A percentile compares a stretch with the other conserved stretches of the same genome.
Evolutionary conservation across 2,888 invertebrate species (phyloP).

Genomic region (Acanthoscelides obtectus): DNA sequence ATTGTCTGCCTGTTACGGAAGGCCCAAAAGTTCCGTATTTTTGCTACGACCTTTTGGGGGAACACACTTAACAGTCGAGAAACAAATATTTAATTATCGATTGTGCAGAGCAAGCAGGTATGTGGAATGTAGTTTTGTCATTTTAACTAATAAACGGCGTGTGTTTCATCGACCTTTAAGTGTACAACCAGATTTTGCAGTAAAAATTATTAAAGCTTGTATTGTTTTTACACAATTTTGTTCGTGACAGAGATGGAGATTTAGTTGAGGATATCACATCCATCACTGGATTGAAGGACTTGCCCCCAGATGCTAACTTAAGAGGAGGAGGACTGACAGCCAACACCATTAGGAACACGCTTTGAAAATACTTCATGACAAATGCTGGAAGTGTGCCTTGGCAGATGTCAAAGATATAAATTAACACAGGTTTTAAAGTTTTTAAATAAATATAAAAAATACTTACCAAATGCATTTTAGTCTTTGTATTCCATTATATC

Average conservation of each 20-base stretch:
- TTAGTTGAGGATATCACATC: conserved; percentile 8
- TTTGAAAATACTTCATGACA: conserved; percentile 9
- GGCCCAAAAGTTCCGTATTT: conserved; percentile 8
- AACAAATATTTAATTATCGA: conserved; percentile 16
- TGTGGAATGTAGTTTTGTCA: conserved; percentile 25
- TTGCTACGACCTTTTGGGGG: conserved; percentile 14
- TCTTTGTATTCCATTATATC: conserved; percentile 3
- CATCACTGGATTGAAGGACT: neutral
- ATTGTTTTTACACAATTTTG: conserved; percentile 18
- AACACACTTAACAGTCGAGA: conserved; percentile 9
- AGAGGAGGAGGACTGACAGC: conserved; percentile 6
- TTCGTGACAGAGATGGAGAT: conserved; percentile 15
- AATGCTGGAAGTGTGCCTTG: conserved; percentile 11
- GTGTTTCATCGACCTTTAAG: conserved; percentile 26
- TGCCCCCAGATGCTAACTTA: neutral
- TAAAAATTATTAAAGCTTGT: conserved; percentile 25
- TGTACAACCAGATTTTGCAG: conserved; percentile 17
- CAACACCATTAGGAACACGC: conserved; percentile 7
- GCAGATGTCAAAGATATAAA: conserved; percentile 7
- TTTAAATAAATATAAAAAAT: neutral
- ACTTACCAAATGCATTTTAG: conserved; percentile 6
- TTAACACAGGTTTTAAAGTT: neutral
- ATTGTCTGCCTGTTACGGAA: conserved; percentile 5
- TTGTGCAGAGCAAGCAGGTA: conserved; percentile 24
- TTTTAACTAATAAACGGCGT: conserved; percentile 27